Conservation (phyloP, 2,797 vertebrate genomes). For the Sandelia bainsii region DNA sequence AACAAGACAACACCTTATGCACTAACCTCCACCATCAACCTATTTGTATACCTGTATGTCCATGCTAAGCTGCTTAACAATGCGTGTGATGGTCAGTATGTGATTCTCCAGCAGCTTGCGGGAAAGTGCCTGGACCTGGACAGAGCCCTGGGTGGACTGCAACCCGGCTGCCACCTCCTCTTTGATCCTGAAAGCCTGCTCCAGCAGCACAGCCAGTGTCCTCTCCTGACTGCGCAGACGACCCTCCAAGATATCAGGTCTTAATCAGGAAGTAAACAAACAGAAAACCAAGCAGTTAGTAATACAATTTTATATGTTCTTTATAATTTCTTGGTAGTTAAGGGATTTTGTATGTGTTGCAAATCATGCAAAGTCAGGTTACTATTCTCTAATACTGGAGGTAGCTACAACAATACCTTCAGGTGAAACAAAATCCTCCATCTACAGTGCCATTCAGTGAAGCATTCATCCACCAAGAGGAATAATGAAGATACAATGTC, state of each 20-base stretch:
- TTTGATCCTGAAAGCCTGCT: conserved; percentile 87
- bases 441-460: conserved; percentile 10
- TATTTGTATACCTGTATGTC: conserved; percentile 83
- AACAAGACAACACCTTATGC: not conserved
- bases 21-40: not conserved
- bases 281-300: conserved; percentile 1
- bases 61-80: conserved; percentile 87
- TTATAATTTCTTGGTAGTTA: conserved; percentile 5
- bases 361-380: not conserved
- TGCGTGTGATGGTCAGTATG: conserved; percentile 85
- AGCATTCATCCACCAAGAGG: conserved; percentile 12
- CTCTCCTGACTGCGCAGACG: conserved; percentile 78
- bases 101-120: conserved; percentile 86
- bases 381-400: not conserved
- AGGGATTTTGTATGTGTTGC: not conserved
- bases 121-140: conserved; percentile 77
- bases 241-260: conserved; percentile 72
- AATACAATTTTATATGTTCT: not conserved
- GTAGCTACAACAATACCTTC: not conserved
- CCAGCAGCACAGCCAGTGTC: conserved; percentile 82
- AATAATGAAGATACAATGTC: conserved; percentile 21
- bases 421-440: not conserved
- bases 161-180: conserved; percentile 82
- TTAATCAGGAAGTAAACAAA: conserved; percentile 51
- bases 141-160: conserved; percentile 72